These are phyloP conservation scores for Entosphenus tridentatus DNA, from an alignment of 2,113 vertebrate genomes.

Conservation along the genomic window DNA sequence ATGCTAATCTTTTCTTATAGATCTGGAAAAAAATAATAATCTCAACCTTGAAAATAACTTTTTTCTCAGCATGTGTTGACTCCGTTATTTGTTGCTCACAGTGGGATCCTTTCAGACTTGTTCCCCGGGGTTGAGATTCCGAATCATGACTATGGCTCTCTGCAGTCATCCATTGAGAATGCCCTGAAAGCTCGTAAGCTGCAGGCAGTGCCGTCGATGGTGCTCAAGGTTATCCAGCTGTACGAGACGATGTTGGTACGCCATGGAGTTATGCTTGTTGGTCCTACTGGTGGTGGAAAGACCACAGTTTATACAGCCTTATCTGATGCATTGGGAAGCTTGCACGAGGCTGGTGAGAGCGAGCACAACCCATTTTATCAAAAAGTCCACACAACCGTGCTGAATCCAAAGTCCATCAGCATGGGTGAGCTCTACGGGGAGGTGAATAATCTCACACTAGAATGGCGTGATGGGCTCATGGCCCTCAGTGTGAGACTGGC, in stretches of 20 bases:
- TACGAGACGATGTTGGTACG: slow-evolving; percentile 64
- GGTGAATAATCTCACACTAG: slow-evolving; percentile 40
- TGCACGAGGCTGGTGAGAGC: slow-evolving; percentile 19
- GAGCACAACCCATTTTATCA: slow-evolving; percentile 29
- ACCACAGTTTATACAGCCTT: slow-evolving; percentile 40
- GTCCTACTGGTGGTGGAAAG: slow-evolving; percentile 51
- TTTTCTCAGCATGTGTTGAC: not conserved
- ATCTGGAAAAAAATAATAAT: not conserved
- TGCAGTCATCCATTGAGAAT: slow-evolving; percentile 36
- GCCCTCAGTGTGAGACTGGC: slow-evolving; percentile 43
- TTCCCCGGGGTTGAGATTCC: slow-evolving; percentile 53
- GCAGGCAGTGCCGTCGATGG: slow-evolving; percentile 34
- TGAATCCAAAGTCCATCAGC: slow-evolving; percentile 60
- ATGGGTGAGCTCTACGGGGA: slow-evolving; percentile 67
- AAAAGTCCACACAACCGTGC: slow-evolving; percentile 36
- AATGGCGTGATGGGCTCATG: slow-evolving; percentile 67
- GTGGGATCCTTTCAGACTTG: slow-evolving; percentile 56
- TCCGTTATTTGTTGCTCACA: slow-evolving; percentile 15
- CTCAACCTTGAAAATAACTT: slow-evolving; percentile 1
- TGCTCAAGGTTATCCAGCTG: slow-evolving; percentile 47
- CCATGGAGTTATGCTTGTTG: slow-evolving; percentile 61
- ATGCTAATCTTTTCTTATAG: too few relatives aligned
- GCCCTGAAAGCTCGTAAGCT: slow-evolving; percentile 28
- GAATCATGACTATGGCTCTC: slow-evolving; percentile 46
- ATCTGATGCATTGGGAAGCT: slow-evolving; percentile 30